These are phyloP conservation scores for Hydrochoerus hydrochaeris DNA, from an alignment of 2,113 vertebrate species.

Conservation along the genomic window DNA sequence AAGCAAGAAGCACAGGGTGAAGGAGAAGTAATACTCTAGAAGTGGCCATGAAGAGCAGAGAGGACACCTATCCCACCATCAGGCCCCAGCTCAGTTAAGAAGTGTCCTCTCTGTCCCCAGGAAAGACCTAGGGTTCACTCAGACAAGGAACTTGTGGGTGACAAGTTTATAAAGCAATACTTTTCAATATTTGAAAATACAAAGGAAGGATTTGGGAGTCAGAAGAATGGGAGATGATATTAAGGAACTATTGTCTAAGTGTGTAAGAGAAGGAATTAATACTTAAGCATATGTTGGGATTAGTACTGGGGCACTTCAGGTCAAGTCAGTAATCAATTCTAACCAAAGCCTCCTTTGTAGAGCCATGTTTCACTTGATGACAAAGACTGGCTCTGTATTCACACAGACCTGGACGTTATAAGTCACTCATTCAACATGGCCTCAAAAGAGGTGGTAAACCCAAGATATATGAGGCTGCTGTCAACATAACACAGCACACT, in stretches of 20 bases:
- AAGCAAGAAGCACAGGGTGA: neutral
- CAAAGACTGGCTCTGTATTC: neutral
- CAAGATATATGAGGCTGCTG: neutral
- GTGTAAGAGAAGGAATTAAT: neutral
- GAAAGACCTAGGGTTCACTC: neutral
- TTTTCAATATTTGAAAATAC: neutral
- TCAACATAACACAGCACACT: rapidly evolving
- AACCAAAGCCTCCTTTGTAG: neutral
- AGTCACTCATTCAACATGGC: neutral
- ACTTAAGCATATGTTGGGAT: neutral
- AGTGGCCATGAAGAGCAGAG: neutral
- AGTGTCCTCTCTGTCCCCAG: neutral
- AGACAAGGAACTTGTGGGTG: neutral
- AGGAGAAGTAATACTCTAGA: neutral
- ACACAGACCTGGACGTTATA: neutral
- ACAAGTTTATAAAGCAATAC: neutral
- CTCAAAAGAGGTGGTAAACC: neutral
- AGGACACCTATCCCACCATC: too few species aligned
- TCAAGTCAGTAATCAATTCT: neutral
- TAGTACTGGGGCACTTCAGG: neutral
- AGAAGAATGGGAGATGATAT: neutral
- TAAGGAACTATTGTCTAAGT: neutral
- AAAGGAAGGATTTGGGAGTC: too few species aligned
- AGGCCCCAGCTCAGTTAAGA: neutral
- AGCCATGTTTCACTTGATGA: neutral